Base-by-base conservation (phyloP, 1,140 invertebrate genomes). In the Heliconius congener region DNA sequence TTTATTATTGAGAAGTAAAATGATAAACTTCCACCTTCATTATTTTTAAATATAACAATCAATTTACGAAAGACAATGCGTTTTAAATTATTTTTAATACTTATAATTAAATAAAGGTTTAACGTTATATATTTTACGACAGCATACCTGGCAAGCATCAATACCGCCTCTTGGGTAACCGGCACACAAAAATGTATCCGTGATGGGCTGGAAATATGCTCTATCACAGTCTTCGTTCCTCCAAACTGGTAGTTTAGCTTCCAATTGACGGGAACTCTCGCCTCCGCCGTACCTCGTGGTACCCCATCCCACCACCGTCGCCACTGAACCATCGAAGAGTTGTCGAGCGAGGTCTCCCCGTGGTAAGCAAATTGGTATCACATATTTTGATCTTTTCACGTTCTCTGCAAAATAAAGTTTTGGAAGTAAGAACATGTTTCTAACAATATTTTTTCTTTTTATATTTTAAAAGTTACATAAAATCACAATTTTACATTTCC, bases 261-360 rank as follows among this genome's bases (percentile, higher is more conserved):
- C 97, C 76, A 97, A 95, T 88, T 98, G 97, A 8, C 96, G 95
- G 8, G 97, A 97, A 84, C 97, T 98, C 91, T 98, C 98, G 84
- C 97, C 97, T 3, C 97, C 98, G 19, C 97, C 97, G 90, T 98
- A 97, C 86, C 97, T 97, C 3, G 97, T 97, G 9, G 97, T 98
- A 30, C 98, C 98, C 98, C 98, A 99, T n/a, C 98, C 98, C 18
- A 98, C 97, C 0, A 99, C 98, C 0, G 98, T 98, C 2, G 97
- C 97, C 81, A 97, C 80, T 0, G 86, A 74, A 1, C 97, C 97
- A 27, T 96, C 96, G 84, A 97, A 97, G 46, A 92, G 95, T 78
- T 96, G 95, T 3, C 93, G 90, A 23, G 94, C 92, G 60, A 96
- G 93, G 37, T 95, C 92, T 1, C 91, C 93, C 16, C 95, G 95